Evolutionary conservation across 2,888 invertebrate genomes (phyloP), one percentile per base, ranked within the genome.

Genomic region (Theretra japonica): DNA sequence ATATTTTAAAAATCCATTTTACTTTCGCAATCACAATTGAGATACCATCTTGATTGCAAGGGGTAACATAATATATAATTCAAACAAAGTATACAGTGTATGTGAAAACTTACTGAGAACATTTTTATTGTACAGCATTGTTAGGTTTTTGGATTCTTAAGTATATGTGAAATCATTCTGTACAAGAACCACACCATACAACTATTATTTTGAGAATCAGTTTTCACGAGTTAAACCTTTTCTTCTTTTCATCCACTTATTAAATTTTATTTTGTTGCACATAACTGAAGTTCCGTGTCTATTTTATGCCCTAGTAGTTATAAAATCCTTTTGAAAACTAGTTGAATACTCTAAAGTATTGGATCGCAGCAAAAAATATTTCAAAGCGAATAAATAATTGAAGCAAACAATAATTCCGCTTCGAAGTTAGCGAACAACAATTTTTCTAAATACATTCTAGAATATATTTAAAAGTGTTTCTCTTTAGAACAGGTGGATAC

Each of bases 401-500:
- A 19, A n/a, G 41, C 23, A 15, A 57, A 57, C 70, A 70, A 62
- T 59, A 68, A 76, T 72, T 71, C 70, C 71, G 74, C 75, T 75
- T 56, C 70, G 41, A 58, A 82, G 75, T 76, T 78, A 75, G 41
- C 77, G 75, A 72, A 77, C 79, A 78, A 79, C 79, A 80, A 78
- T 76, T 76, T 77, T 65, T 73, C 75, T 77, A 79, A 80, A 81
- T 79, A 73, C 69, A 72, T 77, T 78, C 77, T 77, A 81, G 74
- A 84, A 85, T 84, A 84, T 83, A 83, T 85, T 82, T 73, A 70
- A 80, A 83, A 86, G 78, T 82, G 83, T 75, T 65, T 77, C 74
- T 80, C 76, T 76, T 73, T 62, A 80, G 83, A 88, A 84, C 84
- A 87, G 86, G 84, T 87, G 86, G 82, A 85, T 84, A 83, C 84